Evolutionary conservation across 2,888 invertebrate genomes (phyloP).

Genomic region (Gandaritis pyraliata): DNA sequence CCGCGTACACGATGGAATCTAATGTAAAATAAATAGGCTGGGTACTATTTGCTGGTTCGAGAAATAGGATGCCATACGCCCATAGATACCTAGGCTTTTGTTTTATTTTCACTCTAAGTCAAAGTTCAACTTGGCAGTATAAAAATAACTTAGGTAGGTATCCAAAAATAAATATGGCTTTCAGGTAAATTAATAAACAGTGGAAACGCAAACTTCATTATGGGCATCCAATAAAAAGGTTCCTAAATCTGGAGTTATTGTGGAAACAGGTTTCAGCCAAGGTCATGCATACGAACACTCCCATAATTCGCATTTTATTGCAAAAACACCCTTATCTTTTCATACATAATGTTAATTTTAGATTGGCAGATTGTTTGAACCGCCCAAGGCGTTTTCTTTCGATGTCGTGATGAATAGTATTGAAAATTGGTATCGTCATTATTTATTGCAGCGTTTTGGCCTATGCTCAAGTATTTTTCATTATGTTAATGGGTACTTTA

Average conservation of each 20-base stretch:
- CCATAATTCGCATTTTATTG: background rate
- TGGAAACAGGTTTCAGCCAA: slow-evolving; percentile 40
- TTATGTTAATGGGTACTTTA: slow-evolving; percentile 57
- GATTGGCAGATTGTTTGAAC: slow-evolving; percentile 5
- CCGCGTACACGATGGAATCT: too few species aligned
- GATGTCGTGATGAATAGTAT: slow-evolving; percentile 56
- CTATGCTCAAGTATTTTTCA: slow-evolving; percentile 65
- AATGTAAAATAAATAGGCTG: too few species aligned
- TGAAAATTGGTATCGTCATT: slow-evolving; percentile 59
- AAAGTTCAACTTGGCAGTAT: too few species aligned
- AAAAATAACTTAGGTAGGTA: too few species aligned
- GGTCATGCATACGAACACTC: slow-evolving; percentile 35
- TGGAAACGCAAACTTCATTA: slow-evolving; percentile 7
- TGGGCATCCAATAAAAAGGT: slow-evolving; percentile 32
- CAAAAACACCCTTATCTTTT: slow-evolving; percentile 15
- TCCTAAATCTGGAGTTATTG: slow-evolving; percentile 36
- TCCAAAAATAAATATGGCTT: background rate
- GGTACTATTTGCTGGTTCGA: too few species aligned
- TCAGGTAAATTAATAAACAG: background rate
- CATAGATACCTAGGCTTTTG: too few species aligned
- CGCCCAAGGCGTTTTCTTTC: slow-evolving; percentile 48
- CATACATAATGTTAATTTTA: background rate
- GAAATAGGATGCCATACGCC: too few species aligned
- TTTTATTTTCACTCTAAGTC: too few species aligned
- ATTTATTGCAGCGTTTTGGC: slow-evolving; percentile 67